Percentiles rank a stretch among this genome's conserved stretches.
Evolutionary conservation across 2,113 vertebrate genomes (phyloP).

Genomic region (Alethe castanea): DNA sequence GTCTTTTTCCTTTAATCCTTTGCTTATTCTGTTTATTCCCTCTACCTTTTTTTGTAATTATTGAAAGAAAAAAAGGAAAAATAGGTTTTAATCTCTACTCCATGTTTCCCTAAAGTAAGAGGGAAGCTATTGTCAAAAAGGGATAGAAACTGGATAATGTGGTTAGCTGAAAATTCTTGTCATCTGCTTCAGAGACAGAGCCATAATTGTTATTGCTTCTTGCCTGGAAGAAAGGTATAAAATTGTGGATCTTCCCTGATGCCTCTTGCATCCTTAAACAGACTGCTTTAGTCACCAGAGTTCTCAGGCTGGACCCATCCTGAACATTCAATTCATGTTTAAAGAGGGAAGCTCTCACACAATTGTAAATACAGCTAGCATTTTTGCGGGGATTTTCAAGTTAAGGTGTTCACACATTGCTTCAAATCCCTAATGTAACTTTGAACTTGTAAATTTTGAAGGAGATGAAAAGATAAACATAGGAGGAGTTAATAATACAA

Average conservation of each 20-base stretch:
- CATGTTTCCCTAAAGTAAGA: background rate
- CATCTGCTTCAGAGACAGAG: background rate
- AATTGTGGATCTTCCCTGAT: background rate
- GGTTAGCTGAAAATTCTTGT: background rate
- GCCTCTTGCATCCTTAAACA: background rate
- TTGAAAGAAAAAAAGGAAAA: background rate
- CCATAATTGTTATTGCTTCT: background rate
- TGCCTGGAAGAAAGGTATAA: background rate
- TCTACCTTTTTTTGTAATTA: background rate
- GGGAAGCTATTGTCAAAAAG: background rate
- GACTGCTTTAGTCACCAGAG: background rate
- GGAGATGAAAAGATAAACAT: background rate
- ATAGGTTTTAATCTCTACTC: background rate
- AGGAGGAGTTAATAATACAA: background rate
- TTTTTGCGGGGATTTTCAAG: background rate
- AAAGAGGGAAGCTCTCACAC: background rate
- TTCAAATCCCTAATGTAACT: background rate
- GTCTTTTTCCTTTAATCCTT: background rate
- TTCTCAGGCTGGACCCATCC: background rate
- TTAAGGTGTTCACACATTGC: background rate
- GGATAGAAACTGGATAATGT: background rate
- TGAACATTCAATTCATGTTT: background rate
- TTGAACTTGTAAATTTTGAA: background rate
- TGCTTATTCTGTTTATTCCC: background rate
- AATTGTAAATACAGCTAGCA: background rate